A percentile compares a stretch with the other conserved stretches of the same genome.
These are phyloP conservation scores for Lasioglossum albipes DNA, from an alignment of 1,140 invertebrate genomes.

Conservation along the genomic window DNA sequence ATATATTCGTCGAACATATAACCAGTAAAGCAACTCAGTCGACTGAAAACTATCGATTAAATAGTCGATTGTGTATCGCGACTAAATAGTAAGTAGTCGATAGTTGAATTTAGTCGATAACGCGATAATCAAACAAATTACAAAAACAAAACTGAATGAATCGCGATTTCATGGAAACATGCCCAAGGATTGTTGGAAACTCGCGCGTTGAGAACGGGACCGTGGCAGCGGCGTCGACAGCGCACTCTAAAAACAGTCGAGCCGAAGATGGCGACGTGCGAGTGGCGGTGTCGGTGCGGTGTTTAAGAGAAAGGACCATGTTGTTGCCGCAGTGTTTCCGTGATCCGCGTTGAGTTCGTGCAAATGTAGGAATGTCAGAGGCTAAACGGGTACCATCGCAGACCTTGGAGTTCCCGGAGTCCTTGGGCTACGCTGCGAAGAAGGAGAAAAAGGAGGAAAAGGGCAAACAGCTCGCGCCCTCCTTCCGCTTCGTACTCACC, in stretches of 20 bases:
- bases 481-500: constrained; percentile 82
- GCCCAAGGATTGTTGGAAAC: neutral
- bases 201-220: constrained; percentile 29
- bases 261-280: constrained; percentile 76
- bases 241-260: constrained; percentile 77
- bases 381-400: constrained; percentile 80
- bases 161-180: neutral
- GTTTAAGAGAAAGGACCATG: constrained; percentile 70
- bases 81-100: too few relatives aligned
- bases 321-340: constrained; percentile 68
- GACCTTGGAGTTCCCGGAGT: constrained; percentile 73
- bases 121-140: too few relatives aligned
- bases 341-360: constrained; percentile 66
- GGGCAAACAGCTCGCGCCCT: constrained; percentile 78
- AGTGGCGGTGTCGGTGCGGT: constrained; percentile 68
- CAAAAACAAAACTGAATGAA: too few relatives aligned
- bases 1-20: too few relatives aligned
- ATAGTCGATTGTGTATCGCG: too few relatives aligned
- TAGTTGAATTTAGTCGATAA: too few relatives aligned
- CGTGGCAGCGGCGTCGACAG: constrained; percentile 61
- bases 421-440: constrained; percentile 75
- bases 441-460: constrained; percentile 78
- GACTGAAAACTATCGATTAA: too few relatives aligned
- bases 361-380: constrained; percentile 80
- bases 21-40: too few relatives aligned